Evolutionary conservation across 2,797 vertebrate genomes (phyloP).

Genomic region (Dicrostonyx torquatus): DNA sequence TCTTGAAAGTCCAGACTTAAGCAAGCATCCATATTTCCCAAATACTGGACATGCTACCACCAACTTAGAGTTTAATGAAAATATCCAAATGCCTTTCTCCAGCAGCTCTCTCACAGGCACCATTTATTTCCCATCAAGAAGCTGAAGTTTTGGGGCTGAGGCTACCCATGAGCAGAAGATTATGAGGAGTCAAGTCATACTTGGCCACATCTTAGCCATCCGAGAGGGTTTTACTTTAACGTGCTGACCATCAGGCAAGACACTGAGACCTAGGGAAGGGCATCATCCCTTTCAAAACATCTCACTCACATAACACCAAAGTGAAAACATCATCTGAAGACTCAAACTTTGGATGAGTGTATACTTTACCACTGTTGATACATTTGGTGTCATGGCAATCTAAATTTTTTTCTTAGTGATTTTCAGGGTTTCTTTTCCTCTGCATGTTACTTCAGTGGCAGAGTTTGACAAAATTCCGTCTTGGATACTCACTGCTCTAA

Average conservation of each 20-base stretch:
- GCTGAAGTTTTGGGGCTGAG: background rate
- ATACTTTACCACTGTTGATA: background rate
- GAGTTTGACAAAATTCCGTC: background rate
- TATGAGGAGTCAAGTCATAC: background rate
- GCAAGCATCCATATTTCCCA: background rate
- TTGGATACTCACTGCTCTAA: background rate
- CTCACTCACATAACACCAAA: background rate
- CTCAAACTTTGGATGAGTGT: background rate
- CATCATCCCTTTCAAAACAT: background rate
- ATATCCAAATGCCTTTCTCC: background rate
- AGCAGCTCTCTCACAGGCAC: background rate
- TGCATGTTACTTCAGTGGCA: background rate
- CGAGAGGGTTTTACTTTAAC: background rate
- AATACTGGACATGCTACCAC: background rate
- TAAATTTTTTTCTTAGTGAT: background rate
- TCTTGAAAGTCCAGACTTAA: background rate
- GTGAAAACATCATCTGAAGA: background rate
- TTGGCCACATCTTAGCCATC: background rate
- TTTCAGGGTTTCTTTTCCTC: background rate
- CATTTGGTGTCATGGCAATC: background rate
- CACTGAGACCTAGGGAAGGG: background rate
- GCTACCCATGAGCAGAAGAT: background rate
- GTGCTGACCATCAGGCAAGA: background rate
- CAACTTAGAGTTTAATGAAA: background rate
- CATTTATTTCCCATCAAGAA: background rate